These are phyloP conservation scores for Cochlearius cochlearius DNA, from an alignment of 2,113 vertebrate species.

Conservation along the genomic window DNA sequence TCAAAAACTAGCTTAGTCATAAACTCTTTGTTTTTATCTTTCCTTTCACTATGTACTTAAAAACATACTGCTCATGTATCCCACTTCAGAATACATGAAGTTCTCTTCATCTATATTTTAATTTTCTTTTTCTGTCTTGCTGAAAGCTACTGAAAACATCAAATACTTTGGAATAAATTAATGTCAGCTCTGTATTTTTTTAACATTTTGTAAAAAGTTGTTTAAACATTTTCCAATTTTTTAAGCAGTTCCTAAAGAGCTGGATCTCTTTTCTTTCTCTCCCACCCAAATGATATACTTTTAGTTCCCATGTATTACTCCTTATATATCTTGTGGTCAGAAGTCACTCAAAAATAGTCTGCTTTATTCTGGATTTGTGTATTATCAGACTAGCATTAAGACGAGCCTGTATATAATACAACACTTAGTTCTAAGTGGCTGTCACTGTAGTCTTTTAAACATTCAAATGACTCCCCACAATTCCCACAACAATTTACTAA, in stretches of 20 bases:
- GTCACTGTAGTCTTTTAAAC: background rate
- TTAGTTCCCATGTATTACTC: background rate
- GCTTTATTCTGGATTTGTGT: background rate
- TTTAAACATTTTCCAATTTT: background rate
- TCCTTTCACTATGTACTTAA: background rate
- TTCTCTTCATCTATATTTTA: background rate
- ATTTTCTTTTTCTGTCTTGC: background rate
- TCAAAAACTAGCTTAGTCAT: background rate
- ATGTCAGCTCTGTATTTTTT: background rate
- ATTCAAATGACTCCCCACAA: background rate
- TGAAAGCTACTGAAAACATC: background rate
- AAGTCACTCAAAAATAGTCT: background rate
- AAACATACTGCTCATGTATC: background rate
- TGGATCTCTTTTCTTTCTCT: background rate
- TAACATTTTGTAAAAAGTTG: background rate
- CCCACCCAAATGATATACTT: background rate
- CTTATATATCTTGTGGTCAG: background rate
- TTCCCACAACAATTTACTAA: background rate
- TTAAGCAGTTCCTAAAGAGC: background rate
- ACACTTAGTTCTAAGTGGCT: background rate
- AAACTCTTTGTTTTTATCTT: background rate
- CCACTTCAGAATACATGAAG: background rate
- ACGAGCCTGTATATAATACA: background rate
- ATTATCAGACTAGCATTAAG: background rate
- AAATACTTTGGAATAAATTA: background rate